Percentiles rank a stretch among this genome's conserved stretches.
Conservation (phyloP, 2,888 invertebrate genomes). For the Latrodectus elegans region DNA sequence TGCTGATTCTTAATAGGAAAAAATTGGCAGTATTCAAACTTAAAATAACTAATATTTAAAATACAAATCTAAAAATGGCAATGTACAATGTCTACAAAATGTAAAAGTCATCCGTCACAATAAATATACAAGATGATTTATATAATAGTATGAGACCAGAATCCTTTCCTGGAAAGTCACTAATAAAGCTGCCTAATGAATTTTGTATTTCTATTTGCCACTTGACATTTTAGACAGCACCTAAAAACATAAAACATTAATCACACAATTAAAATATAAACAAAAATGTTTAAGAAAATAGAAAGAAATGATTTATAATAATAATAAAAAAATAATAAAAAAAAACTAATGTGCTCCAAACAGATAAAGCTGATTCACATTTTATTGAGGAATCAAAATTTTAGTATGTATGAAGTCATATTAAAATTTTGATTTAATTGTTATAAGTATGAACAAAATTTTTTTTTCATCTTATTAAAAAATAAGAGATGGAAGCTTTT, state of each 20-base stretch:
- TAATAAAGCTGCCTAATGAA: not conserved
- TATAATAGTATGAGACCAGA: not conserved
- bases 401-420: no score
- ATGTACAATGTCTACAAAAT: constrained; percentile 61
- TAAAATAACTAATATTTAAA: constrained; percentile 53
- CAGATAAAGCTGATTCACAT: no score
- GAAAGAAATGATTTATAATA: not conserved
- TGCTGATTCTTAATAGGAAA: constrained; percentile 26
- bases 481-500: no score
- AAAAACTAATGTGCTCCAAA: no score
- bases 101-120: constrained; percentile 38
- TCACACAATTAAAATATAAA: not conserved
- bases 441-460: no score
- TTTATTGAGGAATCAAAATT: no score
- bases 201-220: constrained; percentile 25
- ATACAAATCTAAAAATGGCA: constrained; percentile 56
- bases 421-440: no score
- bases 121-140: constrained; percentile 21
- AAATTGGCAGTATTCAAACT: constrained; percentile 44
- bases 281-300: not conserved
- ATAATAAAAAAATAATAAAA: no score
- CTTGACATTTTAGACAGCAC: constrained; percentile 56
- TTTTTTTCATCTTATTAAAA: no score
- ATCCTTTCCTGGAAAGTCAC: not conserved
- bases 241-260: constrained; percentile 12